phyloP scores from a whole-genome alignment of 2,888 invertebrate genomes.

The Coenonympha arcania region DNA sequence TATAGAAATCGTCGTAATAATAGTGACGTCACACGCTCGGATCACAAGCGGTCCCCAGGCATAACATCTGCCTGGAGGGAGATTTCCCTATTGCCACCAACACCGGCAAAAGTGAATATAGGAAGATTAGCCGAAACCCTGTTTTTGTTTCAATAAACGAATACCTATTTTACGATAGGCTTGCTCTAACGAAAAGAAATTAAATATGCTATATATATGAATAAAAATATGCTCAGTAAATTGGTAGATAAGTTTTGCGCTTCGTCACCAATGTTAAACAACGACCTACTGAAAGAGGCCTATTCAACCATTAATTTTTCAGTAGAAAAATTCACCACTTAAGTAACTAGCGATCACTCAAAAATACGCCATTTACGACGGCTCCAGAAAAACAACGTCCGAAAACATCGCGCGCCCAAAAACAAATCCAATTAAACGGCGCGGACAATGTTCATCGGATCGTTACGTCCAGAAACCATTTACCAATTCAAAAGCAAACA shows the following conservation, averaged over 20 bases:
- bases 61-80: too few relatives aligned
- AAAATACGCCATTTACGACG: constrained; percentile 25
- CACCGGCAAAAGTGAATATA: too few relatives aligned
- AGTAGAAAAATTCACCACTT: constrained; percentile 11
- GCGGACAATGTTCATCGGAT: constrained; percentile 39
- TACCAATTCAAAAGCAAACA: constrained; percentile 42
- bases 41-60: too few relatives aligned
- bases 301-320: neutral
- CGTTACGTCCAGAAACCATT: constrained; percentile 40
- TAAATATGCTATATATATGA: too few relatives aligned
- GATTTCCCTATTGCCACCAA: too few relatives aligned
- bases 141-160: neutral
- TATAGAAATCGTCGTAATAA: too few relatives aligned
- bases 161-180: neutral
- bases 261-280: too few relatives aligned
- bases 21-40: too few relatives aligned
- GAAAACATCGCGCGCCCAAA: constrained; percentile 27
- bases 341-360: constrained; percentile 19
- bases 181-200: neutral
- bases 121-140: too few relatives aligned
- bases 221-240: too few relatives aligned
- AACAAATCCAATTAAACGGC: constrained; percentile 46
- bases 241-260: too few relatives aligned
- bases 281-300: neutral
- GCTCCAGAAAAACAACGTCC: constrained; percentile 27